A percentile compares a stretch with the other conserved stretches of the same genome.
phyloP scores from a whole-genome alignment of 1,140 invertebrate species.

The Heliconius hewitsoni region DNA sequence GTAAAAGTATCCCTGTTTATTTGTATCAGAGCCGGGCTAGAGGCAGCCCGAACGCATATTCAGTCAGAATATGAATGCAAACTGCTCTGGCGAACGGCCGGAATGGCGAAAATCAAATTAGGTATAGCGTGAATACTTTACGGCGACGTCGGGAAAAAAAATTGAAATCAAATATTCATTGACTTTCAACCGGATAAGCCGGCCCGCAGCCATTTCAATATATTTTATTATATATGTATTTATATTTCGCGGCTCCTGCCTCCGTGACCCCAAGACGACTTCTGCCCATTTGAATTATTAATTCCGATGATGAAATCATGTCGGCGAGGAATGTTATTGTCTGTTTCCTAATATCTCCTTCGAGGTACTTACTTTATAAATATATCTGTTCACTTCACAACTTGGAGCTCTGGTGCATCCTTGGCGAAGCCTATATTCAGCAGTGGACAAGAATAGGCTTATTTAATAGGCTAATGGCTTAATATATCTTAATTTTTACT shows the following conservation, averaged over 20 bases:
- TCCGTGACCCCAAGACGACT: constrained; percentile 53
- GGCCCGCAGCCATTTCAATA: constrained; percentile 79
- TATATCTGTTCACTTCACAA: neutral
- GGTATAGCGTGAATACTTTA: constrained; percentile 81
- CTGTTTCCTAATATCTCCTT: constrained; percentile 21
- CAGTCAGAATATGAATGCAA: constrained; percentile 80
- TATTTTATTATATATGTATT: constrained; percentile 75
- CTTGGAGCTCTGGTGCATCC: no score
- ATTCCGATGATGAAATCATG: constrained; percentile 52
- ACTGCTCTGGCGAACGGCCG: constrained; percentile 74
- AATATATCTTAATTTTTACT: no score
- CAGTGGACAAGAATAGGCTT: no score
- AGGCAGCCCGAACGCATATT: constrained; percentile 77
- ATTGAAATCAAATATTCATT: constrained; percentile 82
- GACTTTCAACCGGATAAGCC: constrained; percentile 81
- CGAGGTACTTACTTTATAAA: neutral
- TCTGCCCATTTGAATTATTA: constrained; percentile 55
- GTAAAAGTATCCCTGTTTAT: constrained; percentile 80
- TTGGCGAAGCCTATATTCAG: no score
- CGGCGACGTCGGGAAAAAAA: constrained; percentile 79
- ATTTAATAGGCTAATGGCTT: no score
- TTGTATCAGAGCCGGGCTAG: constrained; percentile 75
- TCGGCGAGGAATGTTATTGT: constrained; percentile 41
- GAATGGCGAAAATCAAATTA: constrained; percentile 81
- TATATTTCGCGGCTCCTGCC: constrained; percentile 64